A percentile compares a stretch with the other conserved stretches of the same genome.
phyloP scores from a whole-genome alignment of 2,113 vertebrate species.

The Passer montanus region DNA sequence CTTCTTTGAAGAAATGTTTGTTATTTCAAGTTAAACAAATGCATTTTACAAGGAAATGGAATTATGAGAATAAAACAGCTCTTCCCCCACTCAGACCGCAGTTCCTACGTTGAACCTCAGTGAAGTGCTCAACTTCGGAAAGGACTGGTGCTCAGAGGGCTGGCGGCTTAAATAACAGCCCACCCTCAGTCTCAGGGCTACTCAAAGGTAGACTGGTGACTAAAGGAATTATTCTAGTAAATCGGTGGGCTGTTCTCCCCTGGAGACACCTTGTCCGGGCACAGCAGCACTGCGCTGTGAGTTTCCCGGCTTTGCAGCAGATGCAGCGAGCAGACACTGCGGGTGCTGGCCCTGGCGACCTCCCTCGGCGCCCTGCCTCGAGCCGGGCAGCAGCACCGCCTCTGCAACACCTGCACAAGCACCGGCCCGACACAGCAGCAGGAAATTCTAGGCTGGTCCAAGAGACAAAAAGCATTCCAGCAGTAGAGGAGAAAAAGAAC shows the following conservation, averaged over 20 bases:
- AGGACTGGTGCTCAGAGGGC: neutral
- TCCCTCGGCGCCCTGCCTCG: neutral
- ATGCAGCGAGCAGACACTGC: rapidly evolving
- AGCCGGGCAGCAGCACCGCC: neutral
- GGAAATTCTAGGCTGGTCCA: neutral
- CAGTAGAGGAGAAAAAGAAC: rapidly evolving
- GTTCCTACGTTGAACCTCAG: neutral
- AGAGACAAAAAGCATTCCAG: neutral
- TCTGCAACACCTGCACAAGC: neutral
- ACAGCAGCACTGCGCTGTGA: rapidly evolving
- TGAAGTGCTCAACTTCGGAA: rapidly evolving
- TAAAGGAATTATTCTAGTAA: neutral
- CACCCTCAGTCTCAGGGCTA: neutral
- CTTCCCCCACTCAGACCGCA: neutral
- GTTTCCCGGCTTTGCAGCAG: rapidly evolving
- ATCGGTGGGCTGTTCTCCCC: rapidly evolving
- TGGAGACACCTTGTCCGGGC: neutral
- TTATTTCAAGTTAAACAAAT: neutral
- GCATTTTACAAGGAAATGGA: neutral
- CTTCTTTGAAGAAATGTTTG: neutral
- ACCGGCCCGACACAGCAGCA: neutral
- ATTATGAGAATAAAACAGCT: neutral
- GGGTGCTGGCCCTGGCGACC: neutral
- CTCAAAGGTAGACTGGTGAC: neutral
- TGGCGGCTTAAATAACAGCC: neutral